Percentiles rank a stretch among this genome's conserved stretches.
Evolutionary conservation across 2,888 invertebrate species (phyloP).

Genomic region (Tenthredo mesomela): DNA sequence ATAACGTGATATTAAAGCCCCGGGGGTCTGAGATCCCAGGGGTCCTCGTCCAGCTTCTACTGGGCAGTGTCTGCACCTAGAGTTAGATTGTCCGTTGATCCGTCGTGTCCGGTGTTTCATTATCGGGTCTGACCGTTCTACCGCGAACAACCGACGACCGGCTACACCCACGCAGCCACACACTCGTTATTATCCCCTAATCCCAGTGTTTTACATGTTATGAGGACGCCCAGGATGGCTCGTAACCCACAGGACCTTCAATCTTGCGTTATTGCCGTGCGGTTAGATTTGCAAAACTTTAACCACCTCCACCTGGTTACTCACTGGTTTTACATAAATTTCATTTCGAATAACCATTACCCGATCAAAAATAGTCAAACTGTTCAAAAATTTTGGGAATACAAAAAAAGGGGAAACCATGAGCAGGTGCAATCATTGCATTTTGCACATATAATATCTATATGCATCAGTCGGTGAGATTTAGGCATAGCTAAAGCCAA

Average conservation of each 20-base stretch:
- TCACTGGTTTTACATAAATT: slow-evolving; percentile 73
- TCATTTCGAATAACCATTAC: slow-evolving; percentile 50
- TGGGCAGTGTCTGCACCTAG: slow-evolving; percentile 45
- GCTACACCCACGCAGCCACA: slow-evolving; percentile 51
- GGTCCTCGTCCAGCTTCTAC: slow-evolving; percentile 64
- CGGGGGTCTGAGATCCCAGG: slow-evolving; percentile 72
- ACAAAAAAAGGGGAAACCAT: not conserved
- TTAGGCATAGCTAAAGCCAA: not conserved
- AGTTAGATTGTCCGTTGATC: slow-evolving; percentile 58
- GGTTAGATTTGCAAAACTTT: slow-evolving; percentile 56
- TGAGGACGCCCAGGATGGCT: slow-evolving; percentile 64
- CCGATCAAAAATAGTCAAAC: not conserved
- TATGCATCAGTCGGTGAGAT: not conserved
- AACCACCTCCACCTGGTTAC: not conserved
- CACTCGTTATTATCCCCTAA: slow-evolving; percentile 70
- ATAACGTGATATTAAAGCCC: slow-evolving; percentile 76
- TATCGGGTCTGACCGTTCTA: slow-evolving; percentile 61
- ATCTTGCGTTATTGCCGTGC: slow-evolving; percentile 69
- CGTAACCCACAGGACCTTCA: slow-evolving; percentile 66
- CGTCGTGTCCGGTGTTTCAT: slow-evolving; percentile 68
- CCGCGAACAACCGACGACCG: slow-evolving; percentile 27
- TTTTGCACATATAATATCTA: not conserved
- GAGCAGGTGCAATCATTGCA: not conserved
- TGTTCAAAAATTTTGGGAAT: not conserved
- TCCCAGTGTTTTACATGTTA: slow-evolving; percentile 74